Percentiles rank a stretch among this genome's conserved stretches.
phyloP scores from a whole-genome alignment of 2,113 vertebrate genomes.

The Gymnocephalus cernua region DNA sequence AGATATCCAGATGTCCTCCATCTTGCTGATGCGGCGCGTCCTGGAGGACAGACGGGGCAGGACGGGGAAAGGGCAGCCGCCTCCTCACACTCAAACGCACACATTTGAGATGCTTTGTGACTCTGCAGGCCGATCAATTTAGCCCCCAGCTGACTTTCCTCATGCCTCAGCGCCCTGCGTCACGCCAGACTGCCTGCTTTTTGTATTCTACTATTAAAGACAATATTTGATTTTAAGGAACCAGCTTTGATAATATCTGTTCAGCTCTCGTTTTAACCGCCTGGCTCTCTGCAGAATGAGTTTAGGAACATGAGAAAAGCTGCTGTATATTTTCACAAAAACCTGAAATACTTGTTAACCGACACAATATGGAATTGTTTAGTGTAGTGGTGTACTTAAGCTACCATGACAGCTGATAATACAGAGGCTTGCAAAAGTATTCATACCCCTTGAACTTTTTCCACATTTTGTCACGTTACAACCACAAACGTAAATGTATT shows the following conservation, averaged over 20 bases:
- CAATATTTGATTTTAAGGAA: constrained; percentile 55
- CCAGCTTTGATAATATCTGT: constrained; percentile 29
- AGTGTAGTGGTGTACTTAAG: background rate
- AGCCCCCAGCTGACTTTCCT: constrained; percentile 61
- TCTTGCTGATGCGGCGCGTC: constrained; percentile 66
- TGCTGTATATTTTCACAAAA: background rate
- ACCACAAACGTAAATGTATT: too few relatives aligned
- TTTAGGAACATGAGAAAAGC: background rate
- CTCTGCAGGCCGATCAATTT: constrained; percentile 60
- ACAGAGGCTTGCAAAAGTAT: too few relatives aligned
- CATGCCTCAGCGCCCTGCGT: constrained; percentile 35
- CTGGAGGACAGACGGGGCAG: constrained; percentile 65
- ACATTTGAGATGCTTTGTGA: constrained; percentile 59
- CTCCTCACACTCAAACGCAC: constrained; percentile 4
- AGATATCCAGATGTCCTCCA: constrained; percentile 34
- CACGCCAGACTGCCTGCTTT: constrained; percentile 40
- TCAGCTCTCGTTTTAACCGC: constrained; percentile 7
- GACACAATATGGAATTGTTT: constrained; percentile 16
- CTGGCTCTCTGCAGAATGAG: background rate
- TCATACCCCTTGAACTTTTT: too few relatives aligned
- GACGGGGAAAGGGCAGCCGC: constrained; percentile 47
- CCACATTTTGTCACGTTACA: too few relatives aligned
- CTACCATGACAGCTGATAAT: background rate
- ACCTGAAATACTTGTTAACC: background rate
- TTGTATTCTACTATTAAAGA: constrained; percentile 25